Conservation (phyloP, 2,113 vertebrate genomes). For the Saccopteryx leptura region DNA sequence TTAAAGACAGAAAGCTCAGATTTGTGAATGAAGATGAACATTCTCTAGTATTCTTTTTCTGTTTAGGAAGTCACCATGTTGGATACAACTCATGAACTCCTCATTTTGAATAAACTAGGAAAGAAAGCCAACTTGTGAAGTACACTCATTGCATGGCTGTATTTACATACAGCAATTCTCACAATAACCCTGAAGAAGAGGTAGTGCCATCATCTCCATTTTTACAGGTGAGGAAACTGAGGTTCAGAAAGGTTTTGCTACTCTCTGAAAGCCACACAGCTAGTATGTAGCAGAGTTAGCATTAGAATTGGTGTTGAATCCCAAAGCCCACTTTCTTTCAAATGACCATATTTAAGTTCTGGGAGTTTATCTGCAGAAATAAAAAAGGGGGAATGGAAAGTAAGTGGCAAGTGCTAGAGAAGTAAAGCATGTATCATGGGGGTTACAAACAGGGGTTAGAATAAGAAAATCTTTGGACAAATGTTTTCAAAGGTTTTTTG, state of each 20-base stretch:
- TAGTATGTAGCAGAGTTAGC: neutral
- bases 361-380: neutral
- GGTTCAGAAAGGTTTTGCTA: neutral
- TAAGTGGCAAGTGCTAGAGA: neutral
- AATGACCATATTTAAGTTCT: neutral
- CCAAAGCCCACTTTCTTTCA: slow-evolving; percentile 7
- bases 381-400: neutral
- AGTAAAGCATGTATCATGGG: neutral
- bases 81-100: neutral
- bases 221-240: slow-evolving; percentile 38
- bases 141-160: too few relatives aligned
- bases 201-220: neutral
- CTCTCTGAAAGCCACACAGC: neutral
- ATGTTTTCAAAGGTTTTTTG: slow-evolving; percentile 10
- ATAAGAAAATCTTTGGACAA: neutral
- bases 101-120: slow-evolving; percentile 5
- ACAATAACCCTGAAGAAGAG: neutral
- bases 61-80: neutral
- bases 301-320: neutral
- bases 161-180: neutral
- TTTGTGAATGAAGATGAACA: neutral
- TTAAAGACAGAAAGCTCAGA: neutral
- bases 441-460: neutral
- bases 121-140: neutral
- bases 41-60: neutral